phyloP scores from a whole-genome alignment of 23 tunicate species.

The Aplidium turbinatum region DNA sequence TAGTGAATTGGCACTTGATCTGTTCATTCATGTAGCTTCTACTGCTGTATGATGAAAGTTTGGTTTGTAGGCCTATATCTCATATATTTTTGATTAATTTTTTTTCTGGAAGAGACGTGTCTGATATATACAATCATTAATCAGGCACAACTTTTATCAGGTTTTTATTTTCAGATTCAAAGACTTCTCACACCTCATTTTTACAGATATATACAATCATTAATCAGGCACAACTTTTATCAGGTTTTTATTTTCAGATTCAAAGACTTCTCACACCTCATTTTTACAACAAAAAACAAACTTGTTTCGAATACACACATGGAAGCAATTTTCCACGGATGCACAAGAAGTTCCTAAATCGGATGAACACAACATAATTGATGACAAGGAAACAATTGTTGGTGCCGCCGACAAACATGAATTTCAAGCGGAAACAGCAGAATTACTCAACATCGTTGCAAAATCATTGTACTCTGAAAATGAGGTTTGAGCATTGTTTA shows the following conservation, averaged over 20 bases:
- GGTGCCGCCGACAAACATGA: conserved; percentile 64
- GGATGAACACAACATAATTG: conserved; percentile 25
- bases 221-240: too few species aligned
- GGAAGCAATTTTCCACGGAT: conserved; percentile 20
- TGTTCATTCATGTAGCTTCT: too few species aligned
- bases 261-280: background rate
- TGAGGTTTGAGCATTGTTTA: conserved; percentile 69
- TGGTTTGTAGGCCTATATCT: too few species aligned
- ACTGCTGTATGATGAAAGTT: too few species aligned
- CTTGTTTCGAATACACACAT: background rate
- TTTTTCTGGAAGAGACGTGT: too few species aligned
- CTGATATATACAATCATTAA: too few species aligned
- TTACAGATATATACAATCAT: too few species aligned
- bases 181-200: background rate
- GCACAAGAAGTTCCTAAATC: conserved; percentile 14
- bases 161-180: background rate
- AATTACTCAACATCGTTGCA: conserved; percentile 87
- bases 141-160: too few species aligned
- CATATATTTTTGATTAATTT: too few species aligned
- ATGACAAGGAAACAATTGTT: conserved; percentile 46
- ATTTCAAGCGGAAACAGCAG: conserved; percentile 94
- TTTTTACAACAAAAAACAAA: background rate
- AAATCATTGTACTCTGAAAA: conserved; percentile 95
- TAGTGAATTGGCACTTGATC: too few species aligned
- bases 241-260: conserved; percentile 1